These are phyloP conservation scores for Drosophila parthenogenetica DNA, from an alignment of 2,888 invertebrate species.

Conservation along the genomic window DNA sequence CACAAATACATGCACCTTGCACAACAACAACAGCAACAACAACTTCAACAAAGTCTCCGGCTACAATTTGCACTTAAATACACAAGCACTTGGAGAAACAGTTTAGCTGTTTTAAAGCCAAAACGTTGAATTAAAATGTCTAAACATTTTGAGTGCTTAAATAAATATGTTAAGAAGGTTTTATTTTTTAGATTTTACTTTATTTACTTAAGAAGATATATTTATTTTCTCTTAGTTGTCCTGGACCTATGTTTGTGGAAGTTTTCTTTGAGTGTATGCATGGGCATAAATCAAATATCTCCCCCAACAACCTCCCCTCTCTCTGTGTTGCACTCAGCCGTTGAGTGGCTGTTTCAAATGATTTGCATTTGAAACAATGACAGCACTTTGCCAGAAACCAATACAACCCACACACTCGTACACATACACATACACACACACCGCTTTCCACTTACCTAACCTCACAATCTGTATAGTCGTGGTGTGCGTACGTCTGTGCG, in stretches of 20 bases:
- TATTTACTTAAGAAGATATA: too few species aligned
- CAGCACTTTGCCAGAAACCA: conserved; percentile 55
- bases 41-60: conserved; percentile 21
- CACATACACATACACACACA: neutral
- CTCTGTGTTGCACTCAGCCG: conserved; percentile 18
- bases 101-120: neutral
- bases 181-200: too few species aligned
- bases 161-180: too few species aligned
- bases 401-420: conserved; percentile 22
- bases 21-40: conserved; percentile 8
- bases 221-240: too few species aligned
- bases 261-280: conserved; percentile 1
- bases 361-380: conserved; percentile 76
- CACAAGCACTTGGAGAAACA: conserved; percentile 47
- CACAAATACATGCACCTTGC: conserved; percentile 59
- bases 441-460: neutral
- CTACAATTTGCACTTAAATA: conserved; percentile 76
- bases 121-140: neutral
- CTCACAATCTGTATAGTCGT: neutral
- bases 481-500: conserved; percentile 6
- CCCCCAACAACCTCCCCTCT: neutral
- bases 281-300: conserved; percentile 70
- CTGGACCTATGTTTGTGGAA: too few species aligned
- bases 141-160: too few species aligned
- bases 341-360: conserved; percentile 65